A percentile compares a stretch with the other conserved stretches of the same genome.
These are phyloP conservation scores for Rhinichthys osculus DNA, from an alignment of 2,797 vertebrate genomes.

Conservation along the genomic window DNA sequence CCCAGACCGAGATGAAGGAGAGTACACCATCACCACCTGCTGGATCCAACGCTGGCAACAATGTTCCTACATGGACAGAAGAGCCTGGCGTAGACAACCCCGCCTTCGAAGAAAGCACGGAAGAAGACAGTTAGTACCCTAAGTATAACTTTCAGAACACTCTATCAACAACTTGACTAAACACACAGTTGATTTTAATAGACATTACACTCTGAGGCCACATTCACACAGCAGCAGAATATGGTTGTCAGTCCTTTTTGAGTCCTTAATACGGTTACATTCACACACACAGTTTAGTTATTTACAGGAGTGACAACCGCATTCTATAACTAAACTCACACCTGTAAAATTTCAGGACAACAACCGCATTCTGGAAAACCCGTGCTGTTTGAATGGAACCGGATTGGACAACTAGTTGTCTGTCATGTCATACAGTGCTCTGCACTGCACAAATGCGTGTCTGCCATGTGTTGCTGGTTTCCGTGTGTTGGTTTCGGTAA, in stretches of 20 bases:
- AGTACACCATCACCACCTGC: constrained; percentile 75
- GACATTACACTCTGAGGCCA: neutral
- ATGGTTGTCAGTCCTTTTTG: neutral
- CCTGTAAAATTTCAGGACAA: too few species aligned
- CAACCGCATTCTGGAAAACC: neutral
- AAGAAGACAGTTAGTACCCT: constrained; percentile 87
- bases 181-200: neutral
- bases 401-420: too few species aligned
- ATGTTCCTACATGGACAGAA: constrained; percentile 83
- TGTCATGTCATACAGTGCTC: too few species aligned
- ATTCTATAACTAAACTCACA: neutral
- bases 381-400: neutral
- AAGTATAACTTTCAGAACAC: neutral
- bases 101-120: constrained; percentile 90
- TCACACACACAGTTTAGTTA: neutral
- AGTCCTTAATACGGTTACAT: neutral
- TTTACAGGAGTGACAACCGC: neutral
- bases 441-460: too few species aligned
- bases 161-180: neutral
- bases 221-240: neutral
- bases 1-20: constrained; percentile 82
- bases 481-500: neutral
- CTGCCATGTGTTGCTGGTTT: neutral
- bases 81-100: constrained; percentile 92
- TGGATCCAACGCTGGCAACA: constrained; percentile 67